phyloP scores from a whole-genome alignment of 2,113 vertebrate species.

The Oophaga pumilio region DNA sequence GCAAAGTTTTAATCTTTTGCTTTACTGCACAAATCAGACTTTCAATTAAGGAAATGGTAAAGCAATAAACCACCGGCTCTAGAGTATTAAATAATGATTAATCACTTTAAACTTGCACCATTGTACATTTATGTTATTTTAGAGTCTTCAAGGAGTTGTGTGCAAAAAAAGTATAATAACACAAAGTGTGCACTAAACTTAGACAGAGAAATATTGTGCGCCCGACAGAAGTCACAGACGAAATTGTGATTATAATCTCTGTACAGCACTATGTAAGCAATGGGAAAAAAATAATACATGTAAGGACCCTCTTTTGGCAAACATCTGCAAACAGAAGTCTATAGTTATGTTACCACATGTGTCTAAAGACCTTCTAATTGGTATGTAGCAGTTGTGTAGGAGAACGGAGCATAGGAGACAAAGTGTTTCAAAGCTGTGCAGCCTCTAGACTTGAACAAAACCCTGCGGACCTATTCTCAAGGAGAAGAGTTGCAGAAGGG shows the following conservation, averaged over 20 bases:
- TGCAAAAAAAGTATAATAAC: no score
- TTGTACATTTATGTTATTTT: not conserved
- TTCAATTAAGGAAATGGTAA: conserved; percentile 5
- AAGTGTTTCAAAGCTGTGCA: not conserved
- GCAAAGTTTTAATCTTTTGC: conserved; percentile 31
- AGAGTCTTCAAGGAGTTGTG: no score
- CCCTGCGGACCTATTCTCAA: no score
- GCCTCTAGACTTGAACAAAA: no score
- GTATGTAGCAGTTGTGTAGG: not conserved
- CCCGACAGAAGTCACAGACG: not conserved
- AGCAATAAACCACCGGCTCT: not conserved
- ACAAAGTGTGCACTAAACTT: not conserved
- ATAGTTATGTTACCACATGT: not conserved
- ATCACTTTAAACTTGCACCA: not conserved
- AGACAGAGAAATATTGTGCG: not conserved
- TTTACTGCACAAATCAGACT: not conserved
- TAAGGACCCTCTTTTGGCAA: not conserved
- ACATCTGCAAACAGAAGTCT: not conserved
- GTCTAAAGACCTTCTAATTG: not conserved
- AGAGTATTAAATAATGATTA: not conserved
- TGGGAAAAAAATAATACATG: not conserved
- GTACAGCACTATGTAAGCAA: not conserved
- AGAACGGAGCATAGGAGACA: not conserved
- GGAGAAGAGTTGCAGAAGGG: no score
- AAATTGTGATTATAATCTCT: not conserved